These are phyloP conservation scores for Acanthosepion pharaonis DNA, from an alignment of 2,888 invertebrate species.

Conservation along the genomic window DNA sequence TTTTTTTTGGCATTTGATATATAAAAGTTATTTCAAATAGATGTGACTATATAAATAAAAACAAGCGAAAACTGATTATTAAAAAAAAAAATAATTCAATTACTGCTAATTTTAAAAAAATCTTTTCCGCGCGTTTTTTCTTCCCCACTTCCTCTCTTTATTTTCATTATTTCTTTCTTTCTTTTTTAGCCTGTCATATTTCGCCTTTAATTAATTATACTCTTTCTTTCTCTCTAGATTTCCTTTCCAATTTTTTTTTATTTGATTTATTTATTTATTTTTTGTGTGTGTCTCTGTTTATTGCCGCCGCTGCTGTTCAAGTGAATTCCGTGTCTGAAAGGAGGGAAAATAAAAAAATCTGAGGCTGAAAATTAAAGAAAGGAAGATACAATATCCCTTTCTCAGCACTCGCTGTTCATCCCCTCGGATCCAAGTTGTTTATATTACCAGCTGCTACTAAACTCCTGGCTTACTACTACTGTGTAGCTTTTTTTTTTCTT, in stretches of 20 bases:
- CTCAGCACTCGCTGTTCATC: neutral
- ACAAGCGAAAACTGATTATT: no score
- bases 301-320: neutral
- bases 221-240: neutral
- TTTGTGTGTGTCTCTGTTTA: no score
- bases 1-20: no score
- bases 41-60: no score
- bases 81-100: no score
- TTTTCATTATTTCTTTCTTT: neutral
- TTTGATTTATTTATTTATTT: no score
- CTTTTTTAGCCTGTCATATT: neutral
- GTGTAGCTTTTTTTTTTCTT: neutral
- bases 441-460: neutral
- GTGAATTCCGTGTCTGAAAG: neutral
- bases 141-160: neutral
- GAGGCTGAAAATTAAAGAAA: neutral
- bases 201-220: neutral
- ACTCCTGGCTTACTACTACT: neutral
- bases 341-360: neutral
- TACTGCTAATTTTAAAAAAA: no score
- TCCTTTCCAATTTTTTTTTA: neutral
- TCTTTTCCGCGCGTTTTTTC: neutral
- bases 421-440: neutral
- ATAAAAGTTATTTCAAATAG: no score
- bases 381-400: neutral